These are phyloP conservation scores for Ichneumoninae sp. DNA, from an alignment of 2,888 invertebrate species.

Conservation along the genomic window DNA sequence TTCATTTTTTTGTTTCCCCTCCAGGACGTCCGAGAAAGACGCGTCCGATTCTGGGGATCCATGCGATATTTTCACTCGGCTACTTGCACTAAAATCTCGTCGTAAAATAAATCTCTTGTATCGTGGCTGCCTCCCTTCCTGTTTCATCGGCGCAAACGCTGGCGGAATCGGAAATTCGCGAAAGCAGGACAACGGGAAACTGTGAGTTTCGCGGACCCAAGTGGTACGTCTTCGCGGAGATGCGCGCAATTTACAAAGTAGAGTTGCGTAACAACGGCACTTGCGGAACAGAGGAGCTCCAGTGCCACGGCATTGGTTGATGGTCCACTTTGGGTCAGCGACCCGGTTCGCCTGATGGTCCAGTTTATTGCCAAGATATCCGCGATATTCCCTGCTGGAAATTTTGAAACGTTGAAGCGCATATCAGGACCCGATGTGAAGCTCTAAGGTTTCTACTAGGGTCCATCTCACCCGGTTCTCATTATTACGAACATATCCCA, in stretches of 20 bases:
- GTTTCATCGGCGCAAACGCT: neutral
- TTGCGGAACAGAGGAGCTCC: neutral
- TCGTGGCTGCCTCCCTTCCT: neutral
- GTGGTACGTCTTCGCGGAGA: neutral
- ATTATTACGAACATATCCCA: neutral
- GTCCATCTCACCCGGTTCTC: neutral
- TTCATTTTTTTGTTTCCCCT: neutral
- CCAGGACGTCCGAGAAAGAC: neutral
- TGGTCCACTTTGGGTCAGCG: neutral
- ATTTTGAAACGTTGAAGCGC: too few relatives aligned
- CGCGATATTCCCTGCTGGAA: neutral
- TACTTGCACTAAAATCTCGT: neutral
- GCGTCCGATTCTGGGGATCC: neutral
- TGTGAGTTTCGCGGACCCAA: neutral
- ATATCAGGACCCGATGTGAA: too few relatives aligned
- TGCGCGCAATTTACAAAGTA: conserved; percentile 4
- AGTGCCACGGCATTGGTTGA: neutral
- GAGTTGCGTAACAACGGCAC: neutral
- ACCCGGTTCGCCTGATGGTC: neutral
- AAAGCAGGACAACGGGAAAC: neutral
- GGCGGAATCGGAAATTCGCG: neutral
- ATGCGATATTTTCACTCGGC: neutral
- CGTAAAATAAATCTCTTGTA: neutral
- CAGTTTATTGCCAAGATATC: neutral
- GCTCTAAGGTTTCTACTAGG: too few relatives aligned